Evolutionary conservation across 2,113 vertebrate species (phyloP).

Genomic region (Mungos mungo): DNA sequence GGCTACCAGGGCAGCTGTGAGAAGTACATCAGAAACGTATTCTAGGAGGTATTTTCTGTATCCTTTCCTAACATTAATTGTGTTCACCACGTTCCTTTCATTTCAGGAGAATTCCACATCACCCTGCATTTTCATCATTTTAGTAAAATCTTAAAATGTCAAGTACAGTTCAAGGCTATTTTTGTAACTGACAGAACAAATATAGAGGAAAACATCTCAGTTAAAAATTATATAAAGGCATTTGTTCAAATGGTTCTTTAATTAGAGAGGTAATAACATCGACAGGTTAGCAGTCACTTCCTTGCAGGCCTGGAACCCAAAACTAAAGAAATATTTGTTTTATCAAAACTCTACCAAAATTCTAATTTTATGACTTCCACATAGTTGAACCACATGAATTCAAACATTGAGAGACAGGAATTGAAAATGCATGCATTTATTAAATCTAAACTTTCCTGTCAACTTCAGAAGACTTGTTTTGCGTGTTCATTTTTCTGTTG

Average conservation of each 20-base stretch:
- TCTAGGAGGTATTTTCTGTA: background rate
- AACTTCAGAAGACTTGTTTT: background rate
- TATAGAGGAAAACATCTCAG: background rate
- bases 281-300: background rate
- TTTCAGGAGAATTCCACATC: conserved; percentile 15
- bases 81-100: background rate
- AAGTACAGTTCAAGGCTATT: background rate
- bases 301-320: background rate
- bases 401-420: conserved; percentile 9
- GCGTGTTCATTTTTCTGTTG: conserved; percentile 33
- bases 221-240: background rate
- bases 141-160: conserved; percentile 35
- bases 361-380: background rate
- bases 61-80: background rate
- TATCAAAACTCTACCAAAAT: background rate
- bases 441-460: conserved; percentile 37
- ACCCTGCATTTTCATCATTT: background rate
- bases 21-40: background rate
- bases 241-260: conserved; percentile 37
- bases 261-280: background rate
- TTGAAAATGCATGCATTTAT: conserved; percentile 29
- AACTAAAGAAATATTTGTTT: conserved; percentile 19
- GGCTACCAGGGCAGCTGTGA: background rate
- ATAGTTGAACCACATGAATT: conserved; percentile 7
- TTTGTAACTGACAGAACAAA: conserved; percentile 48